Evolutionary conservation across 1,140 invertebrate genomes (phyloP).

Genomic region (Penaeus indicus): DNA sequence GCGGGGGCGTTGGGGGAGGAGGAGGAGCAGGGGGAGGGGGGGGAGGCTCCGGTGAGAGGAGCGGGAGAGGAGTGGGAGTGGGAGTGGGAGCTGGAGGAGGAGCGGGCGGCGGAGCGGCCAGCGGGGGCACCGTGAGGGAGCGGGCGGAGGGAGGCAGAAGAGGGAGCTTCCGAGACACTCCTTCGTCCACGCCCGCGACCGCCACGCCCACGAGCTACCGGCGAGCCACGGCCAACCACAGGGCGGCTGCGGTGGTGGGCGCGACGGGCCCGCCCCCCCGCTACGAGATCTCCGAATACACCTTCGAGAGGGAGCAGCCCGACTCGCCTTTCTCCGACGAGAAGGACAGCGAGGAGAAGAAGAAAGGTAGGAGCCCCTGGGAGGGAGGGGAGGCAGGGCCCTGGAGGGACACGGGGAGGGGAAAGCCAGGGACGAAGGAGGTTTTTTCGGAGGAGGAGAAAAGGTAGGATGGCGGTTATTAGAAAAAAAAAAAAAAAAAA

Average conservation of each 20-base stretch:
- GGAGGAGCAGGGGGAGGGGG: background rate
- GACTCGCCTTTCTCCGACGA: constrained; percentile 64
- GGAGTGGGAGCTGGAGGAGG: constrained; percentile 13
- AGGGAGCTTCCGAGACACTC: constrained; percentile 24
- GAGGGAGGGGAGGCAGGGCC: background rate
- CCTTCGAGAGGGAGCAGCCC: constrained; percentile 58
- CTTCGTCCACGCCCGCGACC: constrained; percentile 21
- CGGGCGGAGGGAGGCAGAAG: constrained; percentile 40
- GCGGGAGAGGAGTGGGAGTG: background rate
- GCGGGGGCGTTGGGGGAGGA: background rate
- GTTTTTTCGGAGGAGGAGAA: background rate
- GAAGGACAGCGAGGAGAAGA: constrained; percentile 57
- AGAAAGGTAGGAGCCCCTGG: constrained; percentile 34
- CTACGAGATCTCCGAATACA: constrained; percentile 62
- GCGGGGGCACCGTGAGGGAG: constrained; percentile 45
- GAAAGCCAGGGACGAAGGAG: background rate
- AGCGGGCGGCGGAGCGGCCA: background rate
- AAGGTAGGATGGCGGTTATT: background rate
- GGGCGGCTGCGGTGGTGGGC: constrained; percentile 34
- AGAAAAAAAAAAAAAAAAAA: too few species aligned
- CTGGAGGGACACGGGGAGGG: background rate
- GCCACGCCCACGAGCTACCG: constrained; percentile 41
- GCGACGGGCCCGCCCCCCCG: constrained; percentile 30
- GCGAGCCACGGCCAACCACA: constrained; percentile 38
- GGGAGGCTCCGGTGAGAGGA: background rate